Conservation (phyloP, 2,888 invertebrate species). For the Marasmarcha lunaedactyla region DNA sequence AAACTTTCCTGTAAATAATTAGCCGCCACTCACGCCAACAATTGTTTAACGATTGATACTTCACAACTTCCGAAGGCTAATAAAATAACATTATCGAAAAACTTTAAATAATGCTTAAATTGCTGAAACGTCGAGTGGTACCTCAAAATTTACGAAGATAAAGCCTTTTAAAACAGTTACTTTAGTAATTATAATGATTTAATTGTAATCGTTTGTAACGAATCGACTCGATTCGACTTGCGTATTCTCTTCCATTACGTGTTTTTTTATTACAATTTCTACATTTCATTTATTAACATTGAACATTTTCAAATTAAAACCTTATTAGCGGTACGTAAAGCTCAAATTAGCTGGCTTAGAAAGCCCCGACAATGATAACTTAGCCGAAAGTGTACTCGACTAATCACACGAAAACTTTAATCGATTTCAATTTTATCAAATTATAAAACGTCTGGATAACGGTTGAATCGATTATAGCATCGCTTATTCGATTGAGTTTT, state of each 20-base stretch:
- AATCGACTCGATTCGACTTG: slow-evolving; percentile 46
- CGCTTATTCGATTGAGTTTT: slow-evolving; percentile 25
- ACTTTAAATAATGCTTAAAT: no score
- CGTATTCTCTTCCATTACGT: slow-evolving; percentile 51
- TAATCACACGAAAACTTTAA: slow-evolving; percentile 49
- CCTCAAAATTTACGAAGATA: slow-evolving; percentile 18
- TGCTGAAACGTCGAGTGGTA: neutral
- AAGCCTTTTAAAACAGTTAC: slow-evolving; percentile 46
- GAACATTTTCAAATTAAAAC: slow-evolving; percentile 23
- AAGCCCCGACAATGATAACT: slow-evolving; percentile 5
- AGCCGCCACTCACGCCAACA: no score
- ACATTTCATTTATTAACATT: neutral
- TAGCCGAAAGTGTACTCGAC: slow-evolving; percentile 27
- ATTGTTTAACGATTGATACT: no score
- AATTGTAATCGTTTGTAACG: slow-evolving; percentile 48
- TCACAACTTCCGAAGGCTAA: no score
- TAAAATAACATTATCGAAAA: no score
- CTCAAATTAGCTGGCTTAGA: slow-evolving; percentile 1
- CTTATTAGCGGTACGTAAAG: slow-evolving; percentile 26
- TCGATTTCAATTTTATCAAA: slow-evolving; percentile 48
- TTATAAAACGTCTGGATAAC: slow-evolving; percentile 35
- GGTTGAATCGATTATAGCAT: slow-evolving; percentile 29
- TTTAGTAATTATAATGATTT: slow-evolving; percentile 40
- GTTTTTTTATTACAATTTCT: neutral
- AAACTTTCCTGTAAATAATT: no score